A percentile compares a stretch with the other conserved stretches of the same genome.
Evolutionary conservation across 2,797 vertebrate species (phyloP).

Genomic region (Anabas testudineus): DNA sequence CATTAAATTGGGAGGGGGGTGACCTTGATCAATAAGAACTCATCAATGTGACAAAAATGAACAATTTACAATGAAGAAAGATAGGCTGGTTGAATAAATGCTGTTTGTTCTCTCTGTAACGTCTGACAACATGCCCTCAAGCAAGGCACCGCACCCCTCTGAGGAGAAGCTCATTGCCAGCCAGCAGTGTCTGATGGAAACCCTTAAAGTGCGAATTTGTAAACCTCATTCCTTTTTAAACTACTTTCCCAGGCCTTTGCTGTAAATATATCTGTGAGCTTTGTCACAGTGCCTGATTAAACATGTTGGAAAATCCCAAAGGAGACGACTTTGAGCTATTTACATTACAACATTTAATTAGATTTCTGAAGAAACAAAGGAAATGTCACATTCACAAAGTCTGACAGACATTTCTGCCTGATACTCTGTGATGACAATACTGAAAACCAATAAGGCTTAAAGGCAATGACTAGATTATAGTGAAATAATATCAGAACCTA

Average conservation of each 20-base stretch:
- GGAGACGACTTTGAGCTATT: slow-evolving; percentile 42
- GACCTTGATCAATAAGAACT: background rate
- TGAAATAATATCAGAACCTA: slow-evolving; percentile 9
- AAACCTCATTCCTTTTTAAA: slow-evolving; percentile 44
- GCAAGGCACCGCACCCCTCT: slow-evolving; percentile 43
- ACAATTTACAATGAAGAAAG: slow-evolving; percentile 1
- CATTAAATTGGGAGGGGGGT: background rate
- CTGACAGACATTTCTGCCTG: slow-evolving; percentile 37
- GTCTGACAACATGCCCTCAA: slow-evolving; percentile 34
- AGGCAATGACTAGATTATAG: slow-evolving; percentile 18
- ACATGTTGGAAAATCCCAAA: slow-evolving; percentile 43
- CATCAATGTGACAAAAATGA: background rate
- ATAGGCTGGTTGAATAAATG: background rate
- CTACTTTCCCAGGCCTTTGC: slow-evolving; percentile 34
- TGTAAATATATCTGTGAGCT: slow-evolving; percentile 65
- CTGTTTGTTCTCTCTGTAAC: slow-evolving; percentile 8
- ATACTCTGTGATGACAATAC: slow-evolving; percentile 1
- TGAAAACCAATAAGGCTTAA: slow-evolving; percentile 27
- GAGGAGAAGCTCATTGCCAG: slow-evolving; percentile 22
- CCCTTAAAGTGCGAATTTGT: slow-evolving; percentile 42
- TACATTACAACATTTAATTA: slow-evolving; percentile 45
- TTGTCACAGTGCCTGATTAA: slow-evolving; percentile 67
- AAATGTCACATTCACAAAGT: slow-evolving; percentile 39
- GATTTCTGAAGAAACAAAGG: slow-evolving; percentile 49
- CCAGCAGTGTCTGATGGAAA: slow-evolving; percentile 44